phyloP scores from a whole-genome alignment of 2,888 invertebrate genomes.

The Cantharis rufa region DNA sequence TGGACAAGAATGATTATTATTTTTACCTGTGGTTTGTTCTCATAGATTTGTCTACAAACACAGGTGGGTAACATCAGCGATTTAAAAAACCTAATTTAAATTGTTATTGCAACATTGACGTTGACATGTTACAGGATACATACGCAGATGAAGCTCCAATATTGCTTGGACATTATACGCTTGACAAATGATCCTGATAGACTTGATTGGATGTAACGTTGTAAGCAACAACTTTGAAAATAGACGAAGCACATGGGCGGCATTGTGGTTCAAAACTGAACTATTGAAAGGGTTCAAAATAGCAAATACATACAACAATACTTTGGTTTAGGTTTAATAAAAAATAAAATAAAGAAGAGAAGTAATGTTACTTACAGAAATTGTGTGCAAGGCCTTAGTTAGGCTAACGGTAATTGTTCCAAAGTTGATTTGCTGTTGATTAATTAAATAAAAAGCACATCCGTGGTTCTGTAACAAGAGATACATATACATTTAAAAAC shows the following conservation, averaged over 20 bases:
- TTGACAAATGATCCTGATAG: not conserved
- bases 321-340: no score
- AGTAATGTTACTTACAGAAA: conserved; percentile 16
- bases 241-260: not conserved
- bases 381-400: conserved; percentile 8
- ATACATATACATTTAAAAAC: not conserved
- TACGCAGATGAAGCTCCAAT: not conserved
- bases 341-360: no score
- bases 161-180: not conserved
- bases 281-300: not conserved
- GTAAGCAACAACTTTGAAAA: not conserved
- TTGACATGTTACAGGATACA: not conserved
- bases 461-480: not conserved
- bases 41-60: not conserved
- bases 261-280: not conserved
- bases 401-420: conserved; percentile 8
- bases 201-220: not conserved
- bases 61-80: not conserved
- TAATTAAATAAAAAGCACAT: not conserved
- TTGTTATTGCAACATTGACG: not conserved
- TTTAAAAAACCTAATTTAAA: not conserved
- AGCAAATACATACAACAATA: not conserved
- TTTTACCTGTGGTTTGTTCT: not conserved
- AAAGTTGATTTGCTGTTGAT: not conserved
- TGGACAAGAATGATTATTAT: not conserved